Conservation (phyloP, 53 echinoderm and acorn worm genomes). For the Glandiceps talaboti region DNA sequence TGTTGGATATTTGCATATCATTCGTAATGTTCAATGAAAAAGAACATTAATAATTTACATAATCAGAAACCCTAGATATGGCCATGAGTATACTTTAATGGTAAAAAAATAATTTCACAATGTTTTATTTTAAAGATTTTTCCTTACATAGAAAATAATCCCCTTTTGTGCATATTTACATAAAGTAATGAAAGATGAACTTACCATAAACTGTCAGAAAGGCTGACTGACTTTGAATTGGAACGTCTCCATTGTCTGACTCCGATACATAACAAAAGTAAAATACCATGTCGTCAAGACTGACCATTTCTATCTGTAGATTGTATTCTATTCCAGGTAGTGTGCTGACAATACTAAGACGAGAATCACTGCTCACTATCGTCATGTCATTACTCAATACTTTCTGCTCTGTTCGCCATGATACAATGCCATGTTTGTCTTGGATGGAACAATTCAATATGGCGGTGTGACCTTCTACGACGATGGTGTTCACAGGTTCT, state of each 20-base stretch:
- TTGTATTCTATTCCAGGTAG: slow-evolving; percentile 47
- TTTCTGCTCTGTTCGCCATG: slow-evolving; percentile 57
- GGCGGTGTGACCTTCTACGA: slow-evolving; percentile 36
- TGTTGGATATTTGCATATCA: too few relatives aligned
- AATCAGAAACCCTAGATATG: too few relatives aligned
- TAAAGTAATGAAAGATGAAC: too few relatives aligned
- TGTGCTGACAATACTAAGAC: slow-evolving; percentile 41
- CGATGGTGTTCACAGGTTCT: slow-evolving; percentile 41
- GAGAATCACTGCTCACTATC: slow-evolving; percentile 21
- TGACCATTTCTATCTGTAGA: slow-evolving; percentile 40
- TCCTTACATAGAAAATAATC: too few relatives aligned
- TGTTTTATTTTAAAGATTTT: too few relatives aligned
- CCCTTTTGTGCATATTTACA: too few relatives aligned
- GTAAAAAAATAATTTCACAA: too few relatives aligned
- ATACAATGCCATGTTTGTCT: slow-evolving; percentile 46
- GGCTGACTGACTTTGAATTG: neutral
- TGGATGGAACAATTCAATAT: slow-evolving; percentile 33
- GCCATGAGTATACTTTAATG: too few relatives aligned
- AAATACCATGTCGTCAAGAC: slow-evolving; percentile 35
- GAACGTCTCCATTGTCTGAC: neutral
- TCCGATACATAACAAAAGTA: slow-evolving; percentile 65
- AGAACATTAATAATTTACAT: too few relatives aligned
- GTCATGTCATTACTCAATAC: slow-evolving; percentile 37
- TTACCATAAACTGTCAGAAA: neutral
- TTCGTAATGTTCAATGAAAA: too few relatives aligned